A percentile compares a stretch with the other conserved stretches of the same genome.
phyloP scores from a whole-genome alignment of 2,113 vertebrate species.

The Ictalurus furcatus region DNA sequence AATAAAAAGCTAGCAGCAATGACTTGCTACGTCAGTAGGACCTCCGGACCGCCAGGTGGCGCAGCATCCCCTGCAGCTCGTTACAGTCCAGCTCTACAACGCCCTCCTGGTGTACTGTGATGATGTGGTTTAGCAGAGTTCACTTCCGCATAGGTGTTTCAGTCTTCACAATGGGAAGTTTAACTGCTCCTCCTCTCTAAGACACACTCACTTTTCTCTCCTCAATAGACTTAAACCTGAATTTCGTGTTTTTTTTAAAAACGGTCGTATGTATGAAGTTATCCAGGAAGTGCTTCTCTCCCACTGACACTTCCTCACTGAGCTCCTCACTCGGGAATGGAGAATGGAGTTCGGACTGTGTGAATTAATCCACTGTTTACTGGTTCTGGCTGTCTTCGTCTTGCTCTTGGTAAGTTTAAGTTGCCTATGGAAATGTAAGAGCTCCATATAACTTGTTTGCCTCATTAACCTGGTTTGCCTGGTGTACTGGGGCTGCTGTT shows the following conservation, averaged over 20 bases:
- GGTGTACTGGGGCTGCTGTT: not conserved
- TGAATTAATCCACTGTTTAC: slow-evolving; percentile 61
- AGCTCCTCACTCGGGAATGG: not conserved
- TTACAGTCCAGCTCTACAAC: no score
- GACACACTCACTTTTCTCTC: not conserved
- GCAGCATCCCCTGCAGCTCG: not conserved
- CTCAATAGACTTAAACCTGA: not conserved
- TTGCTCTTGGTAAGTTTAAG: slow-evolving; percentile 65
- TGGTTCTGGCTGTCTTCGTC: slow-evolving; percentile 56
- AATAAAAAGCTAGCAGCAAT: no score
- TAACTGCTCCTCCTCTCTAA: not conserved
- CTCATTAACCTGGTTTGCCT: not conserved
- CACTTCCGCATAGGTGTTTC: slow-evolving; percentile 73
- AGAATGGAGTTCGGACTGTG: slow-evolving; percentile 67
- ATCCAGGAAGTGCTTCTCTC: not conserved
- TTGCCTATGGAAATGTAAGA: not conserved
- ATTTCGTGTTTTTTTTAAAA: not conserved
- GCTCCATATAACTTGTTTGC: not conserved
- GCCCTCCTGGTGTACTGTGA: slow-evolving; percentile 54
- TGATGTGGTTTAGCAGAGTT: slow-evolving; percentile 67
- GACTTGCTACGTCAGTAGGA: not conserved
- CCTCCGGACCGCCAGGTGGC: slow-evolving; percentile 55
- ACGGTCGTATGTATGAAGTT: not conserved
- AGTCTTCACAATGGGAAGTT: slow-evolving; percentile 17
- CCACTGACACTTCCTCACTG: not conserved